Evolutionary conservation across 2,888 invertebrate genomes (phyloP), one percentile per base, ranked within the genome.

Genomic region (Caenorhabditis drosophilae): DNA sequence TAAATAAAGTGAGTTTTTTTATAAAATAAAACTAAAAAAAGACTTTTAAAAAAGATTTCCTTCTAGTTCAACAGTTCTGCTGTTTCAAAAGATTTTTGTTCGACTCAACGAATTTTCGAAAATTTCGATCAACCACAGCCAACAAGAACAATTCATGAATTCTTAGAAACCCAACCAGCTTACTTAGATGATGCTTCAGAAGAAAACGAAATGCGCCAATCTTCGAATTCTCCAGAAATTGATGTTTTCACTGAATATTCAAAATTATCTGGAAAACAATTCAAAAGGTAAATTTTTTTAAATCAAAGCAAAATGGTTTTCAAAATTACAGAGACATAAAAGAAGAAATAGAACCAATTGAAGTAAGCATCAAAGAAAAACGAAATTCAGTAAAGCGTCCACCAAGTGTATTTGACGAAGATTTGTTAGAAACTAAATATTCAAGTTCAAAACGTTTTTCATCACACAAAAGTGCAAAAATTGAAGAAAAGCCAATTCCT

Each of bases 21-120:
- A 15, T 44, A 12, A 25, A 47, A 20, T 23, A 23, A 40, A 41
- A 16, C n/a, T 41, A 1, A 4, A 50, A 18, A 41, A 18, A 27
- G n/a, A n/a, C n/a, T n/a, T 50, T 20, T 16, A 11, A 26, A 25
- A 38, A 16, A 23, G 16, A 45, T 9, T 20, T 16, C 2, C 34
- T 15, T 47, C 34, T n/a, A 31, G 16, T 34, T 47, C 18, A 16
- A 18, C 9, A 41, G 18, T 25, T 20, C 6, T 40, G 20, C 40
- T 18, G 41, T 50, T 22, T 49, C 64, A 1, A 45, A 46, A 7
- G 59, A 59, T 48, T 16, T 66, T 9, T 55, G 46, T 0, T 58
- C 58, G 15, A 64, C 64, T 0, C 64, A 64, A 34, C 40, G 55
- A 25, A 47, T 64, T 36, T 47, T 64, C 23, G 50, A 48, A 25